Conservation (phyloP, 2,113 vertebrate species). For the Lota lota region DNA sequence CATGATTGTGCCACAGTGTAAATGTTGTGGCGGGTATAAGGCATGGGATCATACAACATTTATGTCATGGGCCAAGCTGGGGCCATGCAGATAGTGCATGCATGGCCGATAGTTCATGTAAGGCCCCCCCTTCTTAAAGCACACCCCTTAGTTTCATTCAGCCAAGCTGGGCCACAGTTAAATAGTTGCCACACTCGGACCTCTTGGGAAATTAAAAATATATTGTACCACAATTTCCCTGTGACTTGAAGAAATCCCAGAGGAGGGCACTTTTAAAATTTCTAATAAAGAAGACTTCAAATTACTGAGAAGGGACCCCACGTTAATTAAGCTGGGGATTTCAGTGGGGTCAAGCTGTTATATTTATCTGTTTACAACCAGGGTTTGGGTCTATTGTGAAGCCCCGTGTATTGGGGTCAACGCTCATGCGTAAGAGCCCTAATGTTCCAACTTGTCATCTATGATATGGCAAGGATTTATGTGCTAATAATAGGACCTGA, state of each 20-base stretch:
- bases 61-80: not conserved
- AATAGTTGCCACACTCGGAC: constrained; percentile 65
- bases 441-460: constrained; percentile 45
- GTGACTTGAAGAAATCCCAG: constrained; percentile 56
- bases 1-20: no score
- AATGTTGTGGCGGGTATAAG: no score
- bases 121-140: constrained; percentile 25
- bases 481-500: constrained; percentile 50
- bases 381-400: constrained; percentile 37
- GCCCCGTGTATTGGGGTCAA: constrained; percentile 48
- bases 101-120: constrained; percentile 41
- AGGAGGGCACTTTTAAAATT: constrained; percentile 70
- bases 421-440: constrained; percentile 57
- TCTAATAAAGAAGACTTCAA: constrained; percentile 76
- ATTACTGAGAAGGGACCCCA: constrained; percentile 68
- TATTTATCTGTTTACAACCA: constrained; percentile 69
- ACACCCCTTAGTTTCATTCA: constrained; percentile 60
- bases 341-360: constrained; percentile 63
- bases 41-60: no score
- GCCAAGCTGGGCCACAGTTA: constrained; percentile 56
- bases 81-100: constrained; percentile 36
- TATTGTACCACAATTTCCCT: constrained; percentile 75
- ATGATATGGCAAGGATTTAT: constrained; percentile 49
- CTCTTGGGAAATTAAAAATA: constrained; percentile 80
- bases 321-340: constrained; percentile 79